Conservation (phyloP, 1,140 invertebrate species). For the Drosophila sechellia region DNA sequence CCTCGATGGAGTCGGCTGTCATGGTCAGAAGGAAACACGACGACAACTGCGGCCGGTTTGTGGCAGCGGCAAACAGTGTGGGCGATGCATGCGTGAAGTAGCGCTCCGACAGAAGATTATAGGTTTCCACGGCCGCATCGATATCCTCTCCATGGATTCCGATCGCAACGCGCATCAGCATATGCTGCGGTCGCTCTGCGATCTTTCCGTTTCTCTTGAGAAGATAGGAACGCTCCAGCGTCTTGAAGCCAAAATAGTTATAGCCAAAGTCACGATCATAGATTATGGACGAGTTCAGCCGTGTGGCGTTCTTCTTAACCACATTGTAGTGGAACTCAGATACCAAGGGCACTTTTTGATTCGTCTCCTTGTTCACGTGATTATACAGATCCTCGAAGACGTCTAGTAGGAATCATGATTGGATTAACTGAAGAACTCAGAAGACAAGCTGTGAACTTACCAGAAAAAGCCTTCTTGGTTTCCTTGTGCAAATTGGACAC, state of each 20-base stretch:
- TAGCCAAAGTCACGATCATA: conserved; percentile 99
- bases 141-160: conserved; percentile 98
- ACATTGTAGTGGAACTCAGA: conserved; percentile 93
- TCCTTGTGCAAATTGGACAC: conserved; percentile 99
- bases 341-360: conserved; percentile 91
- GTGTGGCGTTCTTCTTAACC: conserved; percentile 94
- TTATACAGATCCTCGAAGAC: conserved; percentile 95
- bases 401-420: conserved; percentile 86
- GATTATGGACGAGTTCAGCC: conserved; percentile 97
- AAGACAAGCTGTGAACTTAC: conserved; percentile 85
- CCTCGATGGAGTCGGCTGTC: conserved; percentile 98
- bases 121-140: conserved; percentile 97
- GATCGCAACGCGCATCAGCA: conserved; percentile 99
- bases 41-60: conserved; percentile 95
- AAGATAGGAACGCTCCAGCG: conserved; percentile 97
- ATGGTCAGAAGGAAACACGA: conserved; percentile 98
- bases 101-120: conserved; percentile 97
- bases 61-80: conserved; percentile 98
- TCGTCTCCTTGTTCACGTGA: conserved; percentile 90
- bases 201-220: conserved; percentile 97
- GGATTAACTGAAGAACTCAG: too few relatives aligned
- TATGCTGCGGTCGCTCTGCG: conserved; percentile 98
- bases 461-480: conserved; percentile 95
- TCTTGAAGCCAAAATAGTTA: conserved; percentile 99
- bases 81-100: conserved; percentile 99